Evolutionary conservation across 1,140 invertebrate genomes (phyloP), one percentile per base, ranked within the genome.

Genomic region (Odontomachus brunneus): DNA sequence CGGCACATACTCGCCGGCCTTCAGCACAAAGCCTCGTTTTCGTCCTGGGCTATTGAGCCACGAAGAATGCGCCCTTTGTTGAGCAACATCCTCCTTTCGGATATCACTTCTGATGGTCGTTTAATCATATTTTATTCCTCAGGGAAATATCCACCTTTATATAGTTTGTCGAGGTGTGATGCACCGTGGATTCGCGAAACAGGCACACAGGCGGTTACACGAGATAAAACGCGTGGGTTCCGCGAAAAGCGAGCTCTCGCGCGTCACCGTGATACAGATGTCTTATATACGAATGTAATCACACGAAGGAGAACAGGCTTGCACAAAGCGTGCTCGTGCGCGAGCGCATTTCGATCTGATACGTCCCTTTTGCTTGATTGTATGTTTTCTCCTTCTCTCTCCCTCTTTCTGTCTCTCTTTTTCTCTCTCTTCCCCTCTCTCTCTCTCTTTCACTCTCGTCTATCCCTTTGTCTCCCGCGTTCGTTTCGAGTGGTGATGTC

Each of bases 11-110:
- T 26, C 33, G n/a, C 71, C 72, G 62, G 29, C 71, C 66, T 82
- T 62, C 81, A 26, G 33, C 65, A 84, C 63, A 53, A 82, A 72
- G 74, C 69, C 66, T 57, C 83, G 87, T 74, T 84, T 80, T 80
- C 75, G 65, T 80, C 65, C 75, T 71, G 33, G 65, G 51, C 75
- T 80, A 80, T 80, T 71, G 75, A 80, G 65, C 75, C 33, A 57
- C 73, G 44, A 75, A 75, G 59, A 75, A 75, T 75, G 33, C 22
- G n/a, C 65, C 75, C 33, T 80, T 80, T 80, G 75, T 80, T 48
- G 75, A 57, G 75, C 65, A 69, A 80, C 75, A 80, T 80, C 65
- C 75, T 80, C 75, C 65, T 71, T 80, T 80, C 75, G 75, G 65
- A 80, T 80, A 80, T 80, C 75, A 80, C 75, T 80, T 80, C 65